Base-by-base conservation (phyloP, 2,113 vertebrate species). In the Rhinichthys klamathensis region DNA sequence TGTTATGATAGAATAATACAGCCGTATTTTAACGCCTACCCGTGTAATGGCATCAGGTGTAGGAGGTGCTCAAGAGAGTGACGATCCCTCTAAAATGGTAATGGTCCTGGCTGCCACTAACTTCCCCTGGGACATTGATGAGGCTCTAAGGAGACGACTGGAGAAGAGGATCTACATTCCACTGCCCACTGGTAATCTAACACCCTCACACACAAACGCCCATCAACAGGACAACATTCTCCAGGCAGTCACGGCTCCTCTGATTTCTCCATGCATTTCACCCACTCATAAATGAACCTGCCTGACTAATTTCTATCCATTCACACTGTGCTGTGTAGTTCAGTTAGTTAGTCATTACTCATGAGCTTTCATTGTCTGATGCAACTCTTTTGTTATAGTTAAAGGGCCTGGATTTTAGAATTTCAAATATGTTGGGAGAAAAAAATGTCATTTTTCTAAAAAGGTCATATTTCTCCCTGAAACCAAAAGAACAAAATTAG, bases 111-210 rank as follows among this genome's bases (percentile, higher is more conserved):
- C 98, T 83, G 98, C 98, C 87, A 99, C 98, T 82, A 99, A 99
- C 93, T 99, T 99, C 91, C 98, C 98, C 44, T 99, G 98, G 98
- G 98, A 99, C 93, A 99, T 99, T 74, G 98, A 99, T 87, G 98
- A 99, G 91, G 98, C 98, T 12, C 88, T 99, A 86, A 93, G 97
- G 69, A 94, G 98, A 1, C 95, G 98, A 54, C 93, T 99, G 88
- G 98, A 99, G 90, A 99, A 99, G 89, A 95, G 98, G 89, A 99
- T 99, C 92, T 99, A 99, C 90, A 99, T 99, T 92, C 94, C 97
- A 32, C 94, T 99, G 56, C 98, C 98, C 16, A 98, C 96, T 94
- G 97, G 98, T 99, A 88, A 87, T 51, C 30, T 21, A 35, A 63
- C 70, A 67, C 41, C n/a, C 58, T 54, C n/a, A 61, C 49, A 65